Conservation (phyloP, 2,797 vertebrate species). For the Sebastes paucispinis region DNA sequence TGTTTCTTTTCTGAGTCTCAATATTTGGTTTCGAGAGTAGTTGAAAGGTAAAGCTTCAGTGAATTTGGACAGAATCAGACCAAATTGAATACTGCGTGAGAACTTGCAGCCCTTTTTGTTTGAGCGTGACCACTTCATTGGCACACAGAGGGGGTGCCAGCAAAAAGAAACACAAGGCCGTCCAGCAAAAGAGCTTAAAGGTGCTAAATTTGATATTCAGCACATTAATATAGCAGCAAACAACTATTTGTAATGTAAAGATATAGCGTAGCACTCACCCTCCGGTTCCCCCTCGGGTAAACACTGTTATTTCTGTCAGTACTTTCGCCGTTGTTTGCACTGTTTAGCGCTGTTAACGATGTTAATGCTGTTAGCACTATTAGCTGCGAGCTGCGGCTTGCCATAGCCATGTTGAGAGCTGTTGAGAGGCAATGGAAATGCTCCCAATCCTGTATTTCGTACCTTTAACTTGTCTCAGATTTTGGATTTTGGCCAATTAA, state of each 20-base stretch:
- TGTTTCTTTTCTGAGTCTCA: not conserved
- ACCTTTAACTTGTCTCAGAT: not conserved
- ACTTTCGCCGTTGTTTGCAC: too few relatives aligned
- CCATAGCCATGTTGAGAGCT: too few relatives aligned
- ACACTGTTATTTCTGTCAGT: too few relatives aligned
- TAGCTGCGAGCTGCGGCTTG: too few relatives aligned
- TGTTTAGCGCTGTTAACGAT: too few relatives aligned
- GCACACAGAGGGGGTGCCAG: rapidly evolving
- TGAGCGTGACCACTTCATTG: not conserved
- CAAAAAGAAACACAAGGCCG: rapidly evolving
- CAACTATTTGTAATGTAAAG: too few relatives aligned
- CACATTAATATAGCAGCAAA: too few relatives aligned
- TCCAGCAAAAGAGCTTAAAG: not conserved
- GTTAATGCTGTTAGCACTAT: too few relatives aligned
- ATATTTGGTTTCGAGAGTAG: not conserved
- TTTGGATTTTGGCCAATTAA: not conserved
- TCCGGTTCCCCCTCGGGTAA: too few relatives aligned
- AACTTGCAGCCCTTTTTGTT: not conserved
- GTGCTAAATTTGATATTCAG: too few relatives aligned
- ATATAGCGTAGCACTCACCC: rapidly evolving
- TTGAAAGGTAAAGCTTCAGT: not conserved
- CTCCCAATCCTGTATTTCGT: too few relatives aligned
- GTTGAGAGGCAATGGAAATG: too few relatives aligned
- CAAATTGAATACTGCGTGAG: rapidly evolving
- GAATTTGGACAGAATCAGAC: not conserved